Evolutionary conservation across 2,113 vertebrate genomes (phyloP).

Genomic region (Piprites chloris): DNA sequence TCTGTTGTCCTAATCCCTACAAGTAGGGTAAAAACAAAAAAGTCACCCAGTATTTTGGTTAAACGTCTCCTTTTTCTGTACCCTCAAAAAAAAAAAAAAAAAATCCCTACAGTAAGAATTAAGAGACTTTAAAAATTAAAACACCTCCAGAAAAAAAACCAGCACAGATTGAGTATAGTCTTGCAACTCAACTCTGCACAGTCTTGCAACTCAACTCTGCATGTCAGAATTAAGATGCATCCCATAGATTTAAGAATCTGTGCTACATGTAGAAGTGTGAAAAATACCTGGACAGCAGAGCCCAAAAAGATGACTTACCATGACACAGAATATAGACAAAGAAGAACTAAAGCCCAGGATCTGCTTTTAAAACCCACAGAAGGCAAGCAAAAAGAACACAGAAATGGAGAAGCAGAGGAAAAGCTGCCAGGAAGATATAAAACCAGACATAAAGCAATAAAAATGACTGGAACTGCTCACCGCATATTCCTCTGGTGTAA

Average conservation of each 20-base stretch:
- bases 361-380: neutral
- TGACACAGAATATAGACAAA: neutral
- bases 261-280: neutral
- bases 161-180: neutral
- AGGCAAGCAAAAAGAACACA: neutral
- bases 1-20: neutral
- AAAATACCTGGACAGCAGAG: neutral
- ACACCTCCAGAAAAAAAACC: neutral
- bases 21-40: neutral
- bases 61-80: neutral
- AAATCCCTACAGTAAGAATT: neutral
- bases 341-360: neutral
- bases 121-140: neutral
- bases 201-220: neutral
- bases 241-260: neutral
- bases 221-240: neutral
- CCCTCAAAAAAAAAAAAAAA: neutral
- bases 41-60: neutral
- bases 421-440: neutral
- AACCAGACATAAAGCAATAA: neutral
- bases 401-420: neutral
- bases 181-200: neutral
- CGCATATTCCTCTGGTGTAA: constrained; percentile 98
- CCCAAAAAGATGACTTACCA: neutral
- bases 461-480: constrained; percentile 73